Evolutionary conservation across 2,888 invertebrate species (phyloP).

Genomic region (Agrochola circellaris): DNA sequence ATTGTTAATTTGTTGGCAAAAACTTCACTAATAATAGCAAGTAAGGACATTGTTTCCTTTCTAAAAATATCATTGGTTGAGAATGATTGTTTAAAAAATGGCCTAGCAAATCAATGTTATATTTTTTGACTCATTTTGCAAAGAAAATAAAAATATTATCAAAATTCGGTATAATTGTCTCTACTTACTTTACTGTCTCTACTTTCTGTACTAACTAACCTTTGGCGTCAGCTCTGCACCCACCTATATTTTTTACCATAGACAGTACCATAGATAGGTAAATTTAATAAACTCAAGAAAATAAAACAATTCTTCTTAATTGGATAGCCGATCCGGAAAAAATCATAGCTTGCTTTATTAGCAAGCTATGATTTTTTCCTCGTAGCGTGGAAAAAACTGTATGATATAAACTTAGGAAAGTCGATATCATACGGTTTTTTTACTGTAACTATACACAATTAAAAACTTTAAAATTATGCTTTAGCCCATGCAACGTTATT

Average conservation of each 20-base stretch:
- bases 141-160: not conserved
- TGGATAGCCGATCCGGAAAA: too few species aligned
- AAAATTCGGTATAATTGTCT: not conserved
- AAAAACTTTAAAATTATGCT: not conserved
- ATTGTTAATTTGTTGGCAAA: slow-evolving; percentile 67
- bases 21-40: slow-evolving; percentile 45
- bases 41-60: slow-evolving; percentile 39
- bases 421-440: not conserved
- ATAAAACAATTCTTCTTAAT: not conserved
- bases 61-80: slow-evolving; percentile 1
- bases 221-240: not conserved
- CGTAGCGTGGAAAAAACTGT: not conserved
- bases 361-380: not conserved
- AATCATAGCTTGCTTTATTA: too few species aligned
- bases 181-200: not conserved
- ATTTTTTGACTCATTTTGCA: not conserved
- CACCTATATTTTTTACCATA: not conserved
- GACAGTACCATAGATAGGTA: not conserved
- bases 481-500: not conserved
- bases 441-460: not conserved
- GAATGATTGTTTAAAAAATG: slow-evolving; percentile 1
- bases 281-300: not conserved
- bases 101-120: not conserved
- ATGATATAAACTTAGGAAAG: not conserved
- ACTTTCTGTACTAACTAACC: not conserved